Evolutionary conservation across 2,797 vertebrate species (phyloP), one percentile per base, ranked within the genome.

Genomic region (Cuniculus paca): DNA sequence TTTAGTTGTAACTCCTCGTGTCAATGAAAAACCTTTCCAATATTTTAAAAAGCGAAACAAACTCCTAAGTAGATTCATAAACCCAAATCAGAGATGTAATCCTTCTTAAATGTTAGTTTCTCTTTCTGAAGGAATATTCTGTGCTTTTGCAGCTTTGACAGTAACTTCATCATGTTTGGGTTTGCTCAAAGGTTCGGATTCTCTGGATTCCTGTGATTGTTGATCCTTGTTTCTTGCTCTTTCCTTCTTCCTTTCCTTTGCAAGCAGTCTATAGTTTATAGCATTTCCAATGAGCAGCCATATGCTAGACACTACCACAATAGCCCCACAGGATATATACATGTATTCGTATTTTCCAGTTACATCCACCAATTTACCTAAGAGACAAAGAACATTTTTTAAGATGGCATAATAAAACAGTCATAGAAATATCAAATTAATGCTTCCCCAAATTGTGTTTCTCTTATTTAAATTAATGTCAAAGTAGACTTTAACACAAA

Each of bases 251-350:
- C 98, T 99, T 97, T 99, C 99, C 52, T 98, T 99, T 0, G 98
- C 99, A 94, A 99, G 98, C 82, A 99, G 98, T 97, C 99, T 99
- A 97, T 99, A 99, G 99, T 99, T 99, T 91, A 99, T 99, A 97
- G 99, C 98, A 98, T 99, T 99, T 34, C 99, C 99, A 74, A 99
- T 99, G 96, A 99, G 99, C 82, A 99, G 99, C 99, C 99, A 99
- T 97, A 99, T 98, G 79, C 99, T 99, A 94, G 99, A 98, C 12
- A 99, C 5, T 52, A 99, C 99, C 54, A 99, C 99, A 48, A 99
- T 96, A 5, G 96, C 83, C 3, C 99, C 99, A 0, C 99, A 99
- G 98, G 98, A 98, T 85, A 99, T 98, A 97, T 99, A 99, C 99
- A 99, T 99, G 97, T 99, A 99, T 97, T 99, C 99, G 97, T 99